Evolutionary conservation across 2,113 vertebrate species (phyloP), one percentile per base, ranked within the genome.

Genomic region (Pongo abelii): DNA sequence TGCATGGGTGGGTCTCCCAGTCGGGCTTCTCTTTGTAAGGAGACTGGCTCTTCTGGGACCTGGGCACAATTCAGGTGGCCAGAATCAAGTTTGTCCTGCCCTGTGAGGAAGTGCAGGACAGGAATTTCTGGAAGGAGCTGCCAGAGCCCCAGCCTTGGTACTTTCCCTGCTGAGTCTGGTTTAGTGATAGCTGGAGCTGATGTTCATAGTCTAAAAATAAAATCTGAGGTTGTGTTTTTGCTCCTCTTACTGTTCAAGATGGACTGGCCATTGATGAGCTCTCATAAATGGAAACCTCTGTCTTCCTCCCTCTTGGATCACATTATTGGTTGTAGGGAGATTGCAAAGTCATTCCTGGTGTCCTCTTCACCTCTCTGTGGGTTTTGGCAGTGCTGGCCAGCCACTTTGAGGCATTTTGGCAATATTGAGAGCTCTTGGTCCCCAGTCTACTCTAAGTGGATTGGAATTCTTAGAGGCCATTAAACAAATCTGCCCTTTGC

Each of bases 211-310:
- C 52, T 55, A 23, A 87, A 70, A 78, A 38, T 30, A 77, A 72
- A 25, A 13, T 25, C 40, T 0, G 3, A 80, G 43, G 35, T 84
- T 79, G n/a, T 61, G 4, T 89, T 95, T 89, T 64, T 22, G 22
- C 93, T 80, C 20, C 11, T 77, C 69, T 97, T 84, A 43, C 40
- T 93, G 35, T 61, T 93, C 32, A 79, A 46, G 83, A 74, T 43
- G 46, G 35, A 83, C 52, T 87, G 91, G 75, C n/a, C 84, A 25
- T 74, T 2, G 18, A 52, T 94, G 70, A 17, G 43, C 27, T 80
- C n/a, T 75, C 48, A 30, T 7, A 46, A 4, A 14, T 81, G 80
- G 93, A 84, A 61, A 57, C 18, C 14, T 80, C 55, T 70, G 32
- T 0, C 61, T 3, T 30, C 48, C 4, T 83, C 1, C 1, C 13